Evolutionary conservation across 1,140 invertebrate species (phyloP), one percentile per base, ranked within the genome.

Genomic region (Heliconius hewitsoni): DNA sequence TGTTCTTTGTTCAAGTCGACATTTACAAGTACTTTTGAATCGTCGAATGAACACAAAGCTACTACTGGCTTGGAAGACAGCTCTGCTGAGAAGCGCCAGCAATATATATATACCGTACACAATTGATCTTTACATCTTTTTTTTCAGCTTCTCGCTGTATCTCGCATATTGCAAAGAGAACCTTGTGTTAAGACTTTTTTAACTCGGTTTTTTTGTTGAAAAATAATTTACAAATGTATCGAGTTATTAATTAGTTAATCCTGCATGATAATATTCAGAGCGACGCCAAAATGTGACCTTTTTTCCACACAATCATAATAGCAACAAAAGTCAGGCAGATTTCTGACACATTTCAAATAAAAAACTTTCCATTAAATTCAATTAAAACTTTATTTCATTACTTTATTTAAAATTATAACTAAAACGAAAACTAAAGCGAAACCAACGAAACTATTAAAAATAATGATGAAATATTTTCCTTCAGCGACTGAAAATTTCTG

Each of bases 171-270:
- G 4, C 5, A 34, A 6, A 34, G 34, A 34, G 34, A 34, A 34
- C 34, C 34, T 4, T 6, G 4, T 34, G 34, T 34, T 34, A 6
- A 34, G 5, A 34, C 5, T 34, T 34, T 34, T 3, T 34, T 34
- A 34, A 34, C 4, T 34, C 34, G 5, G 34, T 34, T 34, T 34
- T 34, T 34, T 34, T 34, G 5, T 34, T 34, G 5, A 34, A 34
- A 34, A 34, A 34, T 34, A 34, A 34, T 34, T 34, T 19, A 18
- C 34, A 3, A 66, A 66, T 27, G 60, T 66, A 27, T 66, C 23
- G 60, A 27, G 30, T 66, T 66, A 30, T 23, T 66, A 66, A 66
- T 66, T 66, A 66, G 5, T 9, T 66, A 66, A 66, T 66, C 60
- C 13, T 27, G 60, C 27, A 27, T 66, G 23, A 66, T 66, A 66